Base-by-base conservation (phyloP, 2,113 vertebrate species). In the Lagopus leucura region DNA sequence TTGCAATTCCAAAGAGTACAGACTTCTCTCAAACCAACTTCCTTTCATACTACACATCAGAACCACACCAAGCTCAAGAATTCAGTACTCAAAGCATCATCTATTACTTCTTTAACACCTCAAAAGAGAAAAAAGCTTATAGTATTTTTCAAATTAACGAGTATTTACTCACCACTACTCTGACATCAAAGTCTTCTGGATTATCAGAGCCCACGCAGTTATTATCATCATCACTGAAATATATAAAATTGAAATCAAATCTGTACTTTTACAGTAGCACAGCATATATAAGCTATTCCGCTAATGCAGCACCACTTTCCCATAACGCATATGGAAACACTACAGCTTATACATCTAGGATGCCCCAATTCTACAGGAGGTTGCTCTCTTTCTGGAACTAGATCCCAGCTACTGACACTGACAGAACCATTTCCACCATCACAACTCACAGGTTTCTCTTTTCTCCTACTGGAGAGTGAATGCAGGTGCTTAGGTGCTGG, bases 81-180 rank as follows among this genome's bases (percentile, higher is more conserved):
- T 19, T 27, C 47, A 82, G 30, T n/a, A 90, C 5, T 78, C 22
- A 69, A 74, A 42, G 60, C 7, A 20, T 42, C 24, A 48, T 13
- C 20, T 43, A 66, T 24, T 7, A 48, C 19, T 71, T 72, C 14
- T 76, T 50, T 10, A 67, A 15, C 52, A 54, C 6, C 34, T 85
- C 11, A 45, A 3, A 48, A 74, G 5, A 48, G 47, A 48, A 78
- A 6, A 48, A 64, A 74, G 11, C 25, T n/a, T 66, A 22, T 3
- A 28, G 32, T 38, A 18, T 22, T 82, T 52, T 27, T 66, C 1
- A 89, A 88, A 21, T 48, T 32, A 40, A 40, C 0, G 13, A 82
- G 2, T 45, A 60, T 61, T 67, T 74, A 96, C 98, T 98, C 89
- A 98, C 98, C 94, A 98, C 98, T 73, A 98, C 70, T 86, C 89